A percentile compares a stretch with the other conserved stretches of the same genome.
phyloP scores from a whole-genome alignment of 2,797 vertebrate species.

The Bufotes viridis region DNA sequence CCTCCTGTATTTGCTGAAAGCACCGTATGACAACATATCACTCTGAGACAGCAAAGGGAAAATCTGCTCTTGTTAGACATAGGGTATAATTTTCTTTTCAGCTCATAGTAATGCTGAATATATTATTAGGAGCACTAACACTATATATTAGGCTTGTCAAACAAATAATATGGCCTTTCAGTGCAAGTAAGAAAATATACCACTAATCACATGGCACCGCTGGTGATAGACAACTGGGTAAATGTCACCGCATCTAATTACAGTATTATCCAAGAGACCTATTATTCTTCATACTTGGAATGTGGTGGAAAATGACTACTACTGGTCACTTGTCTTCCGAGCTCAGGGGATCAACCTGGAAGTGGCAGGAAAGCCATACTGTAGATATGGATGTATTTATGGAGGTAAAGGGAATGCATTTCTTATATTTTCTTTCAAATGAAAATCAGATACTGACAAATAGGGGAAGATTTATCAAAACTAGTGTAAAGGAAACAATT shows the following conservation, averaged over 20 bases:
- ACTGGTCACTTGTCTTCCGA: neutral
- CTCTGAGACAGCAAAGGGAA: neutral
- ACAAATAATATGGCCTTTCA: slow-evolving; percentile 13
- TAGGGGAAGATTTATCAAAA: too few relatives aligned
- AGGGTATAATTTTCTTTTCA: slow-evolving; percentile 30
- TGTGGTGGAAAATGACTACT: neutral
- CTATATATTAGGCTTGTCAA: slow-evolving; percentile 25
- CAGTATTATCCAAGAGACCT: neutral
- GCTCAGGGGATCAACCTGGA: neutral
- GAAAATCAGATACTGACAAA: too few relatives aligned
- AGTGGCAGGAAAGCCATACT: neutral
- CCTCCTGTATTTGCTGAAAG: neutral
- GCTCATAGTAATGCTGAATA: slow-evolving; percentile 15
- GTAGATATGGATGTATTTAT: too few relatives aligned
- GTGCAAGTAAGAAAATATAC: slow-evolving; percentile 18
- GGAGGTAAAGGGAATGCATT: too few relatives aligned
- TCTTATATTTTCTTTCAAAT: too few relatives aligned
- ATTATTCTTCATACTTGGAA: neutral
- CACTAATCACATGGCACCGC: slow-evolving; percentile 13
- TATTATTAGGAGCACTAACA: slow-evolving; percentile 13
- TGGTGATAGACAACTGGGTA: neutral
- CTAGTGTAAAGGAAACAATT: too few relatives aligned
- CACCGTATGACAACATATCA: neutral
- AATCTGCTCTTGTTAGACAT: slow-evolving; percentile 1
- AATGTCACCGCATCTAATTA: slow-evolving; percentile 13